phyloP scores from a whole-genome alignment of 2,113 vertebrate species.

The Melanerpes formicivorus region DNA sequence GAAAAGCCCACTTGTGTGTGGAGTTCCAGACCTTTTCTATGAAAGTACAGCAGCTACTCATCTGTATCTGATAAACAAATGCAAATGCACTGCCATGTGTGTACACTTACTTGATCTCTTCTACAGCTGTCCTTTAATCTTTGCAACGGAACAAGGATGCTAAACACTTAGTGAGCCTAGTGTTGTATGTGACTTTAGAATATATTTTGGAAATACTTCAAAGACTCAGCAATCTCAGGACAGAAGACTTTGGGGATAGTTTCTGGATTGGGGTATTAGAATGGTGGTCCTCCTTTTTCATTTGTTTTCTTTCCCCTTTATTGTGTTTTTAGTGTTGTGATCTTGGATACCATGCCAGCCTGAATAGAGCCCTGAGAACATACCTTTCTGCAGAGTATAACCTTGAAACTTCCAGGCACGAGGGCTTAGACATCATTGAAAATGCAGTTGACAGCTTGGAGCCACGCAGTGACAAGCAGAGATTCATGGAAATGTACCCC shows the following conservation, averaged over 20 bases:
- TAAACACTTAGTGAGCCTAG: background rate
- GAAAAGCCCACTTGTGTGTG: background rate
- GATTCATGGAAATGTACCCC: conserved; percentile 99
- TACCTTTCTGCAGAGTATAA: conserved; percentile 98
- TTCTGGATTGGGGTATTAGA: background rate
- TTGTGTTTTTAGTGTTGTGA: conserved; percentile 88
- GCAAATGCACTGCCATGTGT: background rate
- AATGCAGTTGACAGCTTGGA: conserved; percentile 97
- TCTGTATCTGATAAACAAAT: background rate
- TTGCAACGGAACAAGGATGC: background rate
- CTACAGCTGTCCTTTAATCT: background rate
- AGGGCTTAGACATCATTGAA: conserved; percentile 97
- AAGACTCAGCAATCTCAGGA: background rate
- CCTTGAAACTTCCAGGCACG: conserved; percentile 97
- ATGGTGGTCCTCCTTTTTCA: background rate
- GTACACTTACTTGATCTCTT: background rate
- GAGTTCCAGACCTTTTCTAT: background rate
- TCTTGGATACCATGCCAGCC: conserved; percentile 95
- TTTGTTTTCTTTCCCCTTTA: background rate
- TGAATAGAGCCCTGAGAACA: conserved; percentile 94
- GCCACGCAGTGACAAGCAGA: conserved; percentile 94
- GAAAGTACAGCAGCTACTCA: background rate
- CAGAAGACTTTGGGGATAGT: background rate
- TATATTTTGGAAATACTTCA: background rate
- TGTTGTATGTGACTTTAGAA: background rate